Conservation (phyloP, 2,113 vertebrate genomes). For the Cygnus buccinator region DNA sequence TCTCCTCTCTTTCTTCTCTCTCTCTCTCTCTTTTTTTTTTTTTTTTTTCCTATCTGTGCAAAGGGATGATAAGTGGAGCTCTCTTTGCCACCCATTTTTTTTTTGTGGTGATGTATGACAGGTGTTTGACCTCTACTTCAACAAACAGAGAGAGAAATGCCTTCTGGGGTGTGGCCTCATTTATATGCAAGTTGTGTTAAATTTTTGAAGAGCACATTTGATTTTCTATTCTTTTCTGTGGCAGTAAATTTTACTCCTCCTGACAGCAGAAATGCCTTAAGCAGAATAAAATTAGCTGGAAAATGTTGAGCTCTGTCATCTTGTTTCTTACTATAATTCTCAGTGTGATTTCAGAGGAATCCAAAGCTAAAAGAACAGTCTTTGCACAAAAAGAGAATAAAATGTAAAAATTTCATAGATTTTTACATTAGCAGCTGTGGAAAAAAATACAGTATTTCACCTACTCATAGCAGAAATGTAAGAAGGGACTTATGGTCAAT, state of each 20-base stretch:
- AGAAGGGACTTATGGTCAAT: neutral
- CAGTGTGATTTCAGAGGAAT: neutral
- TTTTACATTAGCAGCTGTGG: neutral
- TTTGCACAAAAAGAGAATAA: neutral
- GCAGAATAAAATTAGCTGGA: neutral
- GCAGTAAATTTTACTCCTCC: constrained; percentile 47
- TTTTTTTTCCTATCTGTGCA: neutral
- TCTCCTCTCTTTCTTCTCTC: neutral
- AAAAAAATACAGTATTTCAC: neutral
- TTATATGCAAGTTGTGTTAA: constrained; percentile 3
- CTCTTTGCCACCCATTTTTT: constrained; percentile 11
- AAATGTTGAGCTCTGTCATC: neutral
- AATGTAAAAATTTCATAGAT: neutral
- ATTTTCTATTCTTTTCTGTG: constrained; percentile 32
- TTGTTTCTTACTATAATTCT: neutral
- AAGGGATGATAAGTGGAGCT: constrained; percentile 19
- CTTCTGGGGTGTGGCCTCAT: constrained; percentile 1
- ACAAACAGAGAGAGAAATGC: neutral
- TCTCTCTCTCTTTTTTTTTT: neutral
- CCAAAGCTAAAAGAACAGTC: neutral
- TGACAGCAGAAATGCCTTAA: constrained; percentile 38
- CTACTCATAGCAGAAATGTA: neutral
- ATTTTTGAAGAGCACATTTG: constrained; percentile 37
- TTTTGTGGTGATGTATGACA: neutral
- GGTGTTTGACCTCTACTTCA: constrained; percentile 41